Conservation (phyloP, 2,888 invertebrate species). For the Phaonia tiefii region DNA sequence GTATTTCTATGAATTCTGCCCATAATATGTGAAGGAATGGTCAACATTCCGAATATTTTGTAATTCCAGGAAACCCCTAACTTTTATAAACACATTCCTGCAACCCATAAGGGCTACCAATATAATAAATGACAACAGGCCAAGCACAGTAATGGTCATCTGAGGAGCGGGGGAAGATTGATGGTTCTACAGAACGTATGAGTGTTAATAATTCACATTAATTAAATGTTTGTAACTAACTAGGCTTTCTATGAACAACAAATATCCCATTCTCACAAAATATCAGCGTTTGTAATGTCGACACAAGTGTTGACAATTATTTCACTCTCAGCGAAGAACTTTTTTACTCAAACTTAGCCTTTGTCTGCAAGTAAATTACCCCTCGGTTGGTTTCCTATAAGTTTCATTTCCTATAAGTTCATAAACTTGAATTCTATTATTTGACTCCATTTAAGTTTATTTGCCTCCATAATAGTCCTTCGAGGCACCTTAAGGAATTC, state of each 20-base stretch:
- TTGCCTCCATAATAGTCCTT: background rate
- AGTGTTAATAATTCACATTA: conserved; percentile 38
- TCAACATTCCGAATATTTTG: too few relatives aligned
- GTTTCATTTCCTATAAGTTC: background rate
- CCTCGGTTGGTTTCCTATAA: background rate
- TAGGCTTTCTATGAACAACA: background rate
- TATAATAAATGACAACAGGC: too few relatives aligned
- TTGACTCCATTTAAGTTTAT: background rate
- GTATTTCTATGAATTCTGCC: too few relatives aligned
- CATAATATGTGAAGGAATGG: too few relatives aligned
- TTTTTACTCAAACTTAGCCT: background rate
- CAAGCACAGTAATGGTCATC: too few relatives aligned
- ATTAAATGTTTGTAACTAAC: conserved; percentile 48
- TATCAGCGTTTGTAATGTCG: too few relatives aligned
- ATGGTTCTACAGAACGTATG: conserved; percentile 44
- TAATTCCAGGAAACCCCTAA: too few relatives aligned
- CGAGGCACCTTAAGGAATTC: background rate
- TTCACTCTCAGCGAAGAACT: background rate
- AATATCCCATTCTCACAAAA: background rate
- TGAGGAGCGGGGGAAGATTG: conserved; percentile 34
- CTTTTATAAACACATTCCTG: too few relatives aligned
- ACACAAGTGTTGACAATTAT: too few relatives aligned
- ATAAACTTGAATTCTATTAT: conserved; percentile 22
- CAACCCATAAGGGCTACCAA: too few relatives aligned
- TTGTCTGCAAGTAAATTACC: background rate